Evolutionary conservation across 2,113 vertebrate species (phyloP).

Genomic region (Mohoua ochrocephala): DNA sequence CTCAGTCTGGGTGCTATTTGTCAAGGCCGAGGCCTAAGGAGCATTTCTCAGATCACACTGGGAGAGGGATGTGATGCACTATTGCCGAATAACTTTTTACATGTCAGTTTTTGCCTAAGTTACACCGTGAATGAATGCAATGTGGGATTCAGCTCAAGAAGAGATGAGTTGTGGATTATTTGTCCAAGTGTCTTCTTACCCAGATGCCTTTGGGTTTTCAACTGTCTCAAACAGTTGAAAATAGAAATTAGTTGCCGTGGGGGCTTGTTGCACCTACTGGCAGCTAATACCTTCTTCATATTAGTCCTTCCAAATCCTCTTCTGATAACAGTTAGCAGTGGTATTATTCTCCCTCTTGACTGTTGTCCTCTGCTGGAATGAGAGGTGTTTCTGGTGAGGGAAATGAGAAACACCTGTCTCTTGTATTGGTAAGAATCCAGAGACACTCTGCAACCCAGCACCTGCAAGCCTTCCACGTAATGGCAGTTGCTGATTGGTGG

Average conservation of each 20-base stretch:
- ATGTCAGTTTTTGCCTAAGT: neutral
- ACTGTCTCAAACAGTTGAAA: neutral
- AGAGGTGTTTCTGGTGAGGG: neutral
- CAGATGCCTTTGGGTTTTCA: neutral
- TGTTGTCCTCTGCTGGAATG: neutral
- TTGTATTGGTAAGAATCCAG: neutral
- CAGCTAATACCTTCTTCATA: neutral
- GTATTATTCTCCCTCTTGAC: neutral
- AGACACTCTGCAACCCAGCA: neutral
- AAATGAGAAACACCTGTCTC: neutral
- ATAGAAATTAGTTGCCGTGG: neutral
- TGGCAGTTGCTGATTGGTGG: neutral
- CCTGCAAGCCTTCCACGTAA: neutral
- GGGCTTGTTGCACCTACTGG: neutral
- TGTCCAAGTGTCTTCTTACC: neutral
- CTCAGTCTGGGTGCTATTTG: neutral
- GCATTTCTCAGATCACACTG: neutral
- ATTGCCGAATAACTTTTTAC: neutral
- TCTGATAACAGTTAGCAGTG: neutral
- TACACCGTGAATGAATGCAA: neutral
- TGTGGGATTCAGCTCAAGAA: neutral
- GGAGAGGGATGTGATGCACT: neutral
- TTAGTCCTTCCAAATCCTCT: neutral
- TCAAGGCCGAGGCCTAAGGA: neutral
- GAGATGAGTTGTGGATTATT: neutral